phyloP scores from a whole-genome alignment of 2,797 vertebrate species.

The Acanthis flammea region DNA sequence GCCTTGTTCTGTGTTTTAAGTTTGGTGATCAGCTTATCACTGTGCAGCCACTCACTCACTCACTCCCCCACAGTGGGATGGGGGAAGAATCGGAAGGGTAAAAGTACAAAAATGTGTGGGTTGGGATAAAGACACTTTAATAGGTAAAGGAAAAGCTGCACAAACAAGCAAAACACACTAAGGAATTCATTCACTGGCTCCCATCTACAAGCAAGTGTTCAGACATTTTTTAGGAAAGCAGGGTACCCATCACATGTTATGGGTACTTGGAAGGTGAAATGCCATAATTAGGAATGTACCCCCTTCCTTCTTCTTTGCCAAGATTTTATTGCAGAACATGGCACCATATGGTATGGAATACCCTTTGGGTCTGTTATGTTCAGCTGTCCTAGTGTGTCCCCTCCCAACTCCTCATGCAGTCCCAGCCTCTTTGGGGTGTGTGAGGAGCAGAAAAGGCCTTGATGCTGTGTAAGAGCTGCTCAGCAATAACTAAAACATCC shows the following conservation, averaged over 20 bases:
- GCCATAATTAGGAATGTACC: fast-evolving
- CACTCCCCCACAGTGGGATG: fast-evolving
- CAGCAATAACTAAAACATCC: neutral
- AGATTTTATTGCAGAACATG: neutral
- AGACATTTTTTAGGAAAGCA: neutral
- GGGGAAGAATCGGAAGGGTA: neutral
- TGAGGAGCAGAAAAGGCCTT: neutral
- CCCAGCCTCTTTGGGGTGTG: neutral
- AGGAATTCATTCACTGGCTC: neutral
- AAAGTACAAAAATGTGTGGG: neutral
- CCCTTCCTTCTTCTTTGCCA: neutral
- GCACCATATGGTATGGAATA: too few relatives aligned
- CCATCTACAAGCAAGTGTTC: neutral
- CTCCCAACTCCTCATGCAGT: neutral
- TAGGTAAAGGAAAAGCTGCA: neutral
- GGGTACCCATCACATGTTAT: fast-evolving
- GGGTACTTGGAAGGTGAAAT: neutral
- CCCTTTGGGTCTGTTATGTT: neutral
- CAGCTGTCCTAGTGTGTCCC: neutral
- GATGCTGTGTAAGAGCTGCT: neutral
- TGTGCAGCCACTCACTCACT: fast-evolving
- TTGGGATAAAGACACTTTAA: neutral
- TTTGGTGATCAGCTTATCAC: neutral
- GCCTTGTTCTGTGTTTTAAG: neutral
- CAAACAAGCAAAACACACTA: neutral